Percentiles rank a stretch among this genome's conserved stretches.
Evolutionary conservation across 2,113 vertebrate genomes (phyloP).

Genomic region (Chaetura pelagica): DNA sequence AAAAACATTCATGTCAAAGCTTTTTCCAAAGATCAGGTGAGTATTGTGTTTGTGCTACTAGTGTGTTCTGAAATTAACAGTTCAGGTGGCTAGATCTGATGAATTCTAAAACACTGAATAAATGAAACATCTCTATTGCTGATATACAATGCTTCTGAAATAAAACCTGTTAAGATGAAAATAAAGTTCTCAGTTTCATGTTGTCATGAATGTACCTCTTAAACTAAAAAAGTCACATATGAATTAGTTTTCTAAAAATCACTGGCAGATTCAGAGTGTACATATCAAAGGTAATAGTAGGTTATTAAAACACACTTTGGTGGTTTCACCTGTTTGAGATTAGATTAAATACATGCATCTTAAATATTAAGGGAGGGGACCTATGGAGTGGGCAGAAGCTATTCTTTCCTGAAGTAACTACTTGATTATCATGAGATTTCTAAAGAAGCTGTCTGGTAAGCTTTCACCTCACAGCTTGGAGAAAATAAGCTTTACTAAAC

Average conservation of each 20-base stretch:
- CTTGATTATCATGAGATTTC: neutral
- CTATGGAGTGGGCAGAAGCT: neutral
- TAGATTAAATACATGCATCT: neutral
- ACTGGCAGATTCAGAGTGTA: neutral
- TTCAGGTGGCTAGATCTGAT: neutral
- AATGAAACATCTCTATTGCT: neutral
- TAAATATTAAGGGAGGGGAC: neutral
- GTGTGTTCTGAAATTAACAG: neutral
- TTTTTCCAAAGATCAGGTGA: slow-evolving; percentile 89
- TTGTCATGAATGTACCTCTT: neutral
- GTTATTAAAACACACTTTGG: neutral
- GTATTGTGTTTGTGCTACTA: slow-evolving; percentile 7
- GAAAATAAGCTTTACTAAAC: neutral
- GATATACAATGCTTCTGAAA: neutral
- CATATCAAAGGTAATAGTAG: neutral
- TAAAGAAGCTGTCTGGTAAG: neutral
- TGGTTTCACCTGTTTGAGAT: neutral
- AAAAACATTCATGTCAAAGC: slow-evolving; percentile 96
- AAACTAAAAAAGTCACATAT: neutral
- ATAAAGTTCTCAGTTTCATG: neutral
- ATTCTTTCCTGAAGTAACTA: neutral
- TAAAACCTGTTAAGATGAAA: neutral
- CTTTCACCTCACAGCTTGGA: neutral
- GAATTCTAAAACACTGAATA: neutral
- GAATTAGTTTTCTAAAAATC: neutral